Percentiles rank a stretch among this genome's conserved stretches.
Evolutionary conservation across 2,113 vertebrate genomes (phyloP).

Genomic region (Triplophysa tibetana): DNA sequence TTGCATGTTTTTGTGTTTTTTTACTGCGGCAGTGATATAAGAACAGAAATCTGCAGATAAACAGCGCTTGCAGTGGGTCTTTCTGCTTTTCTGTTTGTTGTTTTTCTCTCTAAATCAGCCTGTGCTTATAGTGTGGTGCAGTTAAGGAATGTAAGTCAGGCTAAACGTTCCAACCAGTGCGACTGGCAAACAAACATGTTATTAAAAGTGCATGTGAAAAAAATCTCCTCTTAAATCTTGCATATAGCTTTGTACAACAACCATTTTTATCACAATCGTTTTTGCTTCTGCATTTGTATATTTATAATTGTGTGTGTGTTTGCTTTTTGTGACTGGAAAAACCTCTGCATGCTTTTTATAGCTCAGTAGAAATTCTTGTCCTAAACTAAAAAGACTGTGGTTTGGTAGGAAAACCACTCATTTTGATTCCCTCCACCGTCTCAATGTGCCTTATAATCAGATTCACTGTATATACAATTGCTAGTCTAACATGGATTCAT

Average conservation of each 20-base stretch:
- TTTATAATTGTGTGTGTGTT: conserved; percentile 8
- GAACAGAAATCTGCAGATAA: neutral
- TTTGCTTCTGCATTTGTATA: neutral
- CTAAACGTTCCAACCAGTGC: conserved; percentile 9
- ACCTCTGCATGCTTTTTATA: conserved; percentile 60
- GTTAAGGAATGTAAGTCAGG: conserved; percentile 17
- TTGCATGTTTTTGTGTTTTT: neutral
- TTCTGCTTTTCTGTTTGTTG: neutral
- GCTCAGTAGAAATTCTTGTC: conserved; percentile 65
- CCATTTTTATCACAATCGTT: neutral
- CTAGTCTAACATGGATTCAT: neutral
- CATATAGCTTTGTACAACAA: neutral
- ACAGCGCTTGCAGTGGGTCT: conserved; percentile 4
- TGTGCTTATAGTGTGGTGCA: neutral
- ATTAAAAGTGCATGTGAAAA: conserved; percentile 14
- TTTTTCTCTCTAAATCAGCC: neutral
- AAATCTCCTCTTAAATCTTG: conserved; percentile 4
- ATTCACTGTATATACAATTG: conserved; percentile 44
- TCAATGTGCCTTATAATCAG: neutral
- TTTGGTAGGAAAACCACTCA: conserved; percentile 47
- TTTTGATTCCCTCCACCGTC: conserved; percentile 45
- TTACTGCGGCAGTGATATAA: neutral
- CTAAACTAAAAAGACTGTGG: conserved; percentile 56
- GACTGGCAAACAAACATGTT: conserved; percentile 4
- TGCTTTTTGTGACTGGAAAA: conserved; percentile 28